These are phyloP conservation scores for Epizoanthus illoricatus DNA, from an alignment of 92 coral and sea anemone genomes.

Conservation along the genomic window DNA sequence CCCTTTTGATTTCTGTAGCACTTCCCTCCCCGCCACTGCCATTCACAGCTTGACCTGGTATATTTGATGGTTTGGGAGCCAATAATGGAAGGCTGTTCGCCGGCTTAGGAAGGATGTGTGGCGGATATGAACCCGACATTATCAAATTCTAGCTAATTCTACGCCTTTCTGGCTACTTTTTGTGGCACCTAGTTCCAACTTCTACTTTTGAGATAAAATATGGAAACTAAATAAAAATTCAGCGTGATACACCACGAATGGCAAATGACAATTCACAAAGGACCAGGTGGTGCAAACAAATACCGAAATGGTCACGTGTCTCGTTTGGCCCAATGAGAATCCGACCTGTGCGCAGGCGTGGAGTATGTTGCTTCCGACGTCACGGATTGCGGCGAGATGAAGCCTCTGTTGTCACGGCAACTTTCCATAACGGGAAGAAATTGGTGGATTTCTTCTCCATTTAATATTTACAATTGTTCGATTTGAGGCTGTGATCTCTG, in stretches of 20 bases:
- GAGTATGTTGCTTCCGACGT: conserved; percentile 34
- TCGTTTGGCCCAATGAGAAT: conserved; percentile 66
- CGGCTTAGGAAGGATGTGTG: conserved; percentile 84
- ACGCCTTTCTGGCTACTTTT: conserved; percentile 65
- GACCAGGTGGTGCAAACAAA: conserved; percentile 98
- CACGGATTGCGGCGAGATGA: conserved; percentile 47
- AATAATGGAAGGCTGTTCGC: conserved; percentile 70
- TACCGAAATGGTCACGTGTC: conserved; percentile 85
- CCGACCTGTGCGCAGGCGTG: conserved; percentile 67
- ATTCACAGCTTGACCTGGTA: conserved; percentile 78
- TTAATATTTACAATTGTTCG: not conserved
- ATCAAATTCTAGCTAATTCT: conserved; percentile 70
- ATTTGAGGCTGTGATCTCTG: not conserved
- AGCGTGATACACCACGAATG: conserved; percentile 77
- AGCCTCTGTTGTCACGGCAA: not conserved
- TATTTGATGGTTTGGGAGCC: conserved; percentile 74
- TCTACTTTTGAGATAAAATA: conserved; percentile 89
- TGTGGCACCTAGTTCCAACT: conserved; percentile 68
- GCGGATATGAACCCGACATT: conserved; percentile 90
- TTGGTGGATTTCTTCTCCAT: conserved; percentile 9
- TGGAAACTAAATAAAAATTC: conserved; percentile 89
- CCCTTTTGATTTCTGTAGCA: conserved; percentile 52
- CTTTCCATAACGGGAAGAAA: conserved; percentile 27
- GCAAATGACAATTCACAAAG: conserved; percentile 77
- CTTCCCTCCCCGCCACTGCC: conserved; percentile 57